Percentiles rank a stretch among this genome's conserved stretches.
Conservation (phyloP, 2,113 vertebrate genomes). For the Syngnathus typhle region DNA sequence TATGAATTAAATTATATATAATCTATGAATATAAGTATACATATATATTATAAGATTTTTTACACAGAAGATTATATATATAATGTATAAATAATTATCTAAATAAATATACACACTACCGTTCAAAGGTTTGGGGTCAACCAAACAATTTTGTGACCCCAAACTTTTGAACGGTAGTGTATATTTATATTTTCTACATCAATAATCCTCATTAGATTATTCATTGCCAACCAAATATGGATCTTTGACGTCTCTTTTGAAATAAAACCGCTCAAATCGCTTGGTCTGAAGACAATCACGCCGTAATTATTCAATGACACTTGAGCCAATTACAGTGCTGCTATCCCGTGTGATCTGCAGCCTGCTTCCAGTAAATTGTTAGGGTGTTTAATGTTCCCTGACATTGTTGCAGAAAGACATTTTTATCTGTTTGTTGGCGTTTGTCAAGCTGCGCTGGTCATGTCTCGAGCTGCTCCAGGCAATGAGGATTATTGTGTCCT, state of each 20-base stretch:
- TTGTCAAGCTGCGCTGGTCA: constrained; percentile 3
- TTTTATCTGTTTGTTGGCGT: constrained; percentile 42
- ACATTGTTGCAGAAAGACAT: constrained; percentile 25
- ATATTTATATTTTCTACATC: not conserved
- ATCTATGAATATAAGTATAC: too few species aligned
- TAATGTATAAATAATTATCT: too few species aligned
- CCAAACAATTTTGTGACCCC: too few species aligned
- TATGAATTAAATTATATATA: too few species aligned
- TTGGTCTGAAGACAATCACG: not conserved
- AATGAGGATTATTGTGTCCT: not conserved
- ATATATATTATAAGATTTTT: too few species aligned
- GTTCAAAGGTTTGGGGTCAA: too few species aligned
- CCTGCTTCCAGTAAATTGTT: constrained; percentile 44
- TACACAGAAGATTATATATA: too few species aligned
- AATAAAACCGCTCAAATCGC: not conserved
- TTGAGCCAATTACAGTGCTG: not conserved
- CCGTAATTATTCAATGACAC: not conserved
- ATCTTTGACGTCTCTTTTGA: not conserved
- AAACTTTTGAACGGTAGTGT: too few species aligned
- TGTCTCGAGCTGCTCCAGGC: constrained; percentile 5
- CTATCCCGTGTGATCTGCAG: constrained; percentile 3
- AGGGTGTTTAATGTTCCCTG: constrained; percentile 49
- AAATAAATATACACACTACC: too few species aligned
- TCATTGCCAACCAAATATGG: too few species aligned
- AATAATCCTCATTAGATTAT: not conserved